A percentile compares a stretch with the other conserved stretches of the same genome.
These are phyloP conservation scores for Telenomus remus DNA, from an alignment of 1,140 invertebrate species.

Conservation along the genomic window DNA sequence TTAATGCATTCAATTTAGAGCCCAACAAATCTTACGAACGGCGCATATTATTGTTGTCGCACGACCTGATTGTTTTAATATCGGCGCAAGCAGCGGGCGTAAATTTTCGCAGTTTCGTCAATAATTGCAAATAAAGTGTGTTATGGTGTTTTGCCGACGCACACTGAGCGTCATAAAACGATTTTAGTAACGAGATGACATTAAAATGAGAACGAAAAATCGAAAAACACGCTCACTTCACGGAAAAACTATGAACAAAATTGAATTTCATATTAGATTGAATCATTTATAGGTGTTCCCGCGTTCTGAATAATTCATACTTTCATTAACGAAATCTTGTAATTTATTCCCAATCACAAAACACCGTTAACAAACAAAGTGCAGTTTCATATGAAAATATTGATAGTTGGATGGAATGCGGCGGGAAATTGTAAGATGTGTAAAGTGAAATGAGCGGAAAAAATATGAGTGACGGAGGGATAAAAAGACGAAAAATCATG, in stretches of 20 bases:
- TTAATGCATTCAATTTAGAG: not conserved
- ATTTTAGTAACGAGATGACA: no score
- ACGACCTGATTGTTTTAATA: constrained; percentile 13
- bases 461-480: constrained; percentile 18
- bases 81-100: not conserved
- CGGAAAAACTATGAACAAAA: no score
- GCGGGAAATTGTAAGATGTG: no score
- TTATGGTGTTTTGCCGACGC: no score
- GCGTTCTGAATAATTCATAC: no score
- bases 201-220: no score
- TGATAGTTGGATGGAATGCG: no score
- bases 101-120: constrained; percentile 10
- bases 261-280: no score
- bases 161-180: no score
- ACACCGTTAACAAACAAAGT: not conserved
- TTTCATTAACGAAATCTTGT: constrained; percentile 5
- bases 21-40: not conserved
- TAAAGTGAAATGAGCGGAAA: constrained; percentile 9
- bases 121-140: constrained; percentile 8
- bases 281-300: no score
- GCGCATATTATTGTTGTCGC: not conserved
- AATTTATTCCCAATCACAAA: not conserved
- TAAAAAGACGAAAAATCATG: constrained; percentile 4
- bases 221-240: no score
- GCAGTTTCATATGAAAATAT: no score